A percentile compares a stretch with the other conserved stretches of the same genome.
Evolutionary conservation across 2,797 vertebrate species (phyloP).

Genomic region (Emys orbicularis): DNA sequence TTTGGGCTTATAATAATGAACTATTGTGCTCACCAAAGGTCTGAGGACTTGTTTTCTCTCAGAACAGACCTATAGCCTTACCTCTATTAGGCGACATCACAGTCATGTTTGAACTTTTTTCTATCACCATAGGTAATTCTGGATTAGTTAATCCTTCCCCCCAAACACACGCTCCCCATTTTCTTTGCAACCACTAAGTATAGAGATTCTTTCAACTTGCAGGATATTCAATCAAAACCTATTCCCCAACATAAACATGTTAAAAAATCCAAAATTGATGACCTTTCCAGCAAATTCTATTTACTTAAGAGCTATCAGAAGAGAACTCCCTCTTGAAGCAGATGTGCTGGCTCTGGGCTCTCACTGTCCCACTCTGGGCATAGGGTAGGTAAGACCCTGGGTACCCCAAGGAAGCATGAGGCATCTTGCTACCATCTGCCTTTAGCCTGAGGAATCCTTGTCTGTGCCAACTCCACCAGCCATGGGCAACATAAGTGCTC

Average conservation of each 20-base stretch:
- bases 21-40: neutral
- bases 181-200: neutral
- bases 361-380: neutral
- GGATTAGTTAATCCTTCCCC: neutral
- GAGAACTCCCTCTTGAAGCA: neutral
- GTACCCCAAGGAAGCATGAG: no score
- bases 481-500: neutral
- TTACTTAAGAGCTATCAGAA: neutral
- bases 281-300: neutral
- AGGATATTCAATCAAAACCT: neutral
- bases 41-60: neutral
- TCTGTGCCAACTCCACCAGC: neutral
- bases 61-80: neutral
- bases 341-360: neutral
- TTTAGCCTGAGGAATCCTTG: neutral
- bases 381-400: neutral
- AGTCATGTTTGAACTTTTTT: neutral
- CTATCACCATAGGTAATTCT: neutral
- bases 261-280: neutral
- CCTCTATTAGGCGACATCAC: fast-evolving
- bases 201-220: neutral
- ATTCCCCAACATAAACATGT: neutral
- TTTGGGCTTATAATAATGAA: neutral
- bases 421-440: neutral
- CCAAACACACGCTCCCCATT: neutral